Base-by-base conservation (phyloP, 2,113 vertebrate genomes). In the Urocynchramus pylzowi region DNA sequence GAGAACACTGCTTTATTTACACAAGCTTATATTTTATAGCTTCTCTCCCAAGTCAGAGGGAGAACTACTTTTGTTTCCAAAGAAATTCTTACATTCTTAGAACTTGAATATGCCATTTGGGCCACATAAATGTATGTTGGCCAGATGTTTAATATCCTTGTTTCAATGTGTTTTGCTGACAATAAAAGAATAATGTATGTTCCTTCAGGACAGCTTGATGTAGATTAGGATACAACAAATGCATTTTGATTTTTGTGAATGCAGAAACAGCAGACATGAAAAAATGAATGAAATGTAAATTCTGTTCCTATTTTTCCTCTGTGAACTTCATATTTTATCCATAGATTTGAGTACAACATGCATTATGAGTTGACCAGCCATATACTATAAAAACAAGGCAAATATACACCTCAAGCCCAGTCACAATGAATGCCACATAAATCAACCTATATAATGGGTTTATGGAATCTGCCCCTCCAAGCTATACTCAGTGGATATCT, bases 151-250 rank as follows among this genome's bases (percentile, higher is more conserved):
- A 92, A 93, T 89, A 94, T 27, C 71, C 69, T 37, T 53, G 17
- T 84, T 94, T 95, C 93, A 95, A 84, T 84, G 88, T 77, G 68
- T 73, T 96, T 96, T 96, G 76, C 90, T 94, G 95, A 87, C 69
- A 84, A 89, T 90, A 95, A 90, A 93, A 84, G 77, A 89, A 95
- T 84, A 95, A 94, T 69, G 76, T 73, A 89, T 87, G 73, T 59
- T 96, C 92, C 85, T 92, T 50, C 53, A 93, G 92, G 88, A 93
- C 65, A 94, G 16, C 78, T 75, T 92, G 69, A 93, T 94, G 90
- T 89, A 77, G 88, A 92, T 94, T 84, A 95, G 86, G 86, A 86
- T 94, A 79, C 60, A 95, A 93, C 12, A 89, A 95, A 94, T 26
- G 61, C 41, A 39, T 94, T 95, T 86, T 78, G 86, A 80, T 83